Evolutionary conservation across 2,113 vertebrate genomes (phyloP).

Genomic region (Rhagologus leucostigma): DNA sequence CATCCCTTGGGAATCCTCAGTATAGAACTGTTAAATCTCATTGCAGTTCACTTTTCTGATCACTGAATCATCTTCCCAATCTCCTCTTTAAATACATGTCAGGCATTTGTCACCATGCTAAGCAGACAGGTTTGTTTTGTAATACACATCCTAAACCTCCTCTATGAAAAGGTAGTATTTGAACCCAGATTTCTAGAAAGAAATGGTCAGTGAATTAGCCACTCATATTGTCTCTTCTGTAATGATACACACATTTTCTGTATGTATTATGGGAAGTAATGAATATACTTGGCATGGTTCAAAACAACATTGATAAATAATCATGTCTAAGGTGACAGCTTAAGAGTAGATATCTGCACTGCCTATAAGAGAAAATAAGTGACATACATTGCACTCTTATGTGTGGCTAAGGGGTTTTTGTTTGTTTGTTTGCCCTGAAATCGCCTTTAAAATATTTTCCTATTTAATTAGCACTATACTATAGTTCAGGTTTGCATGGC

Average conservation of each 20-base stretch:
- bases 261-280: background rate
- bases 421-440: background rate
- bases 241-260: background rate
- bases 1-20: background rate
- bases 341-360: background rate
- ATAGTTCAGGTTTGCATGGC: background rate
- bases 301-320: background rate
- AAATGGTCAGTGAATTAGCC: background rate
- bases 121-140: background rate
- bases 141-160: background rate
- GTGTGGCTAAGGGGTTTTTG: background rate
- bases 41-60: background rate
- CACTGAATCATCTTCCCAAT: background rate
- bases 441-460: background rate
- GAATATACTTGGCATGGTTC: background rate
- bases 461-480: background rate
- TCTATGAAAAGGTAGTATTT: background rate
- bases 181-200: background rate
- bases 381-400: background rate
- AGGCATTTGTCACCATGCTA: background rate
- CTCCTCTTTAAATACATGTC: background rate
- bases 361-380: background rate
- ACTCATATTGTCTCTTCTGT: background rate
- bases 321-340: background rate
- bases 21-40: background rate